Base-by-base conservation (phyloP, 2,113 vertebrate genomes). In the Girardinichthys multiradiatus region DNA sequence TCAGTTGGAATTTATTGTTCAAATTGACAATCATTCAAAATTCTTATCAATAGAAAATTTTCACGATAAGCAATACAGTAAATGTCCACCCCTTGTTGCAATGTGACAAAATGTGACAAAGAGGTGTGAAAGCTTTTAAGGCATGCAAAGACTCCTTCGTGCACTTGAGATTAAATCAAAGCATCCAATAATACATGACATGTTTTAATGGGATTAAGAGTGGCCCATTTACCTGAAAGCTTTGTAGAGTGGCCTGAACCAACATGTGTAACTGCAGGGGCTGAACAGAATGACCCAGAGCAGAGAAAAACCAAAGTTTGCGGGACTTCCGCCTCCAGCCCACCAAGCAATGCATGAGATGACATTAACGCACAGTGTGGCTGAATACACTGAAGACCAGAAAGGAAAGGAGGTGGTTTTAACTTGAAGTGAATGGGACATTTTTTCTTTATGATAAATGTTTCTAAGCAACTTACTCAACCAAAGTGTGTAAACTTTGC, bases 181-280 rank as follows among this genome's bases (percentile, higher is more conserved):
- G 48, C 48, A 3, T 11, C n/a, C 10, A n/a, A n/a, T 21, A n/a
- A 54, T 8, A 11, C 7, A 10, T 9, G 17, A 10, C 48, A 54
- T n/a, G 48, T n/a, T 54, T 33, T 9, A 24, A 24, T 62, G 37
- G 66, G 0, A 30, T 66, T 17, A 72, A 2, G 1, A 30, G n/a
- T 54, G 0, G n/a, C 15, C 4, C 10, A 87, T 92, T 92, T 45
- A 98, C 98, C 97, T 92, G 74, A 99, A 97, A 64, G 97, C 98
- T 92, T 99, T 99, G 93, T 99, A 99, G 1, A 90, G 95, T 0
- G 98, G 96, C 65, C 96, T 95, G 92, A 98, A 98, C 98, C 97
- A 98, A 91, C 97, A 99, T 72, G 95, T 28, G 4, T 97, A 99
- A 67, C 96, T 82, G 10, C 96, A 98, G 27, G 97, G 97, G 3